Evolutionary conservation across 1,140 invertebrate genomes (phyloP), one percentile per base, ranked within the genome.

Genomic region (Drosophila sucinea): DNA sequence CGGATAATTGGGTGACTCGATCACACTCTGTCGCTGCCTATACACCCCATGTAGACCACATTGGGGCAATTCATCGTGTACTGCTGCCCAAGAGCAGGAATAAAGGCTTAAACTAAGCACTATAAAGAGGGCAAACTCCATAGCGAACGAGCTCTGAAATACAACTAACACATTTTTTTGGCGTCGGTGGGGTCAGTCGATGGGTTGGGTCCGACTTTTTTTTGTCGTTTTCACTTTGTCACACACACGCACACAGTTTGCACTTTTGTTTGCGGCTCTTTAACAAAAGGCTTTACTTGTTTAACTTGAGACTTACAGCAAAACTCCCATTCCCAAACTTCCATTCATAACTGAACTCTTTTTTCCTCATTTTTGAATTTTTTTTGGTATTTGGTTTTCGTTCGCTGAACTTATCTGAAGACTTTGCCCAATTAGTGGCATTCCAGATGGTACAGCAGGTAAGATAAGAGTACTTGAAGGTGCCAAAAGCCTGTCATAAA

Each of bases 1-100:
- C 1, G 94, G 94, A 79, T 94, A 94, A 72, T 93, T 92, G n/a
- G 93, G 93, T 4, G 92, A 93, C 55, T 92, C 82, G 1, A 93
- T 66, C 4, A 92, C 54, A 44, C 91, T 92, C 84, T 92, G 91
- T 0, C 85, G 77, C 41, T 82, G 76, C 3, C 84, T 68, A 41
- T 90, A 91, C 23, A 90, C 79, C 2, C 89, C 90, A 6, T 89
- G 85, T 1, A 91, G 54, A 0, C 79, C 79, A n/a, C 90, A 91
- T 51, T 90, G 78, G 0, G 80, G 58, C 40, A 91, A 58, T 44
- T 91, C 90, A 60, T 91, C 90, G 66, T 91, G 90, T 0, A 90
- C 86, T 0, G 78, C 79, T 0, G 40, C 79, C 30, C 40, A 11
- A 0, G 2, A 87, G 58, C 30, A 70, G n/a, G 0, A 70, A 27